Base-by-base conservation (phyloP, 1,140 invertebrate genomes). In the Dryas iulia region DNA sequence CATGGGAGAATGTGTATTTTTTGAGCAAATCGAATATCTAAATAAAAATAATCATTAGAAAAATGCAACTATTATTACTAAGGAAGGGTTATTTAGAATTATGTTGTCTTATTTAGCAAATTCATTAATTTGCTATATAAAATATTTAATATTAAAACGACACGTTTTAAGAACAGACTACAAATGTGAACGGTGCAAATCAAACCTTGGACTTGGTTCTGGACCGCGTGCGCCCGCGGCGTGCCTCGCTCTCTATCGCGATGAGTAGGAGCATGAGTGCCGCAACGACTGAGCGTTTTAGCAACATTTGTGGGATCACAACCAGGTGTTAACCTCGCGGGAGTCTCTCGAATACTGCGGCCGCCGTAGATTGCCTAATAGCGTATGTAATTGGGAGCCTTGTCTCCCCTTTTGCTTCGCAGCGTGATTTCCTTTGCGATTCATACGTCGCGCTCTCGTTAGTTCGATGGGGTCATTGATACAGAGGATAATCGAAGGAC, bases 141-240 rank as follows among this genome's bases (percentile, higher is more conserved):
- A 31, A 6, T 31, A 31, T n/a, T n/a, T n/a, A n/a, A n/a, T n/a
- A n/a, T n/a, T n/a, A n/a, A n/a, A n/a, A n/a, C n/a, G n/a, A n/a
- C n/a, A n/a, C n/a, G n/a, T n/a, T n/a, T n/a, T n/a, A n/a, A n/a
- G n/a, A n/a, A n/a, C n/a, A n/a, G n/a, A n/a, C n/a, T 14, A 18
- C 1, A 14, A 8, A 33, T 23, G 7, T 18, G 0, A 18, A 10
- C 21, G 1, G 8, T 47, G 18, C 1, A 47, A 31, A 31, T 62
- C 28, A 21, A 47, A 94, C 93, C 88, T 94, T 94, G 11, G 95
- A 96, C 77, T 96, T 96, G 52, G 95, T 95, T 73, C 95, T 94
- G 47, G 94, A 90, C 72, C 95, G 92, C 10, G 92, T 89, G 66
- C 95, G 92, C 14, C 94, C 95, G 81, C 95, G 92, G 25, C 95